Conservation (phyloP, 2,888 invertebrate species). For the Himalopsyche tibetana region DNA sequence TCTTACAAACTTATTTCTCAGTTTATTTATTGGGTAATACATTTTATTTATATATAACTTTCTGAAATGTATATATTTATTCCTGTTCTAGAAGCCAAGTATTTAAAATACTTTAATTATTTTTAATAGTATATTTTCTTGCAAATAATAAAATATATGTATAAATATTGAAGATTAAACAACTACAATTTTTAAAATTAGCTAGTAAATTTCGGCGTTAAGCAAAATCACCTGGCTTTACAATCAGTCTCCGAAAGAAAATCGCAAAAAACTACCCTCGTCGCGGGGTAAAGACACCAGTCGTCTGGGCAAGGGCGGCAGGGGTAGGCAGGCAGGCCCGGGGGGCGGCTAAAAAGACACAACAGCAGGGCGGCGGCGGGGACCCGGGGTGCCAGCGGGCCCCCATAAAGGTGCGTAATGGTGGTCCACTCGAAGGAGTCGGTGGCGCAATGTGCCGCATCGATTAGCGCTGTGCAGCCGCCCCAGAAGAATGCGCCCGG, state of each 20-base stretch:
- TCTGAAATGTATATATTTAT: too few relatives aligned
- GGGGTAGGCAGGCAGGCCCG: slow-evolving; percentile 49
- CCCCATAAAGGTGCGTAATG: slow-evolving; percentile 88
- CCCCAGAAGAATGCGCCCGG: slow-evolving; percentile 46
- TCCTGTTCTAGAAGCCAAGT: too few relatives aligned
- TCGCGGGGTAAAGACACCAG: slow-evolving; percentile 45
- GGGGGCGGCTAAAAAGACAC: slow-evolving; percentile 51
- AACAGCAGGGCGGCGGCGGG: slow-evolving; percentile 67
- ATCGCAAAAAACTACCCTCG: slow-evolving; percentile 27
- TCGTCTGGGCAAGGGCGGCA: slow-evolving; percentile 53
- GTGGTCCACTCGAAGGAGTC: slow-evolving; percentile 81
- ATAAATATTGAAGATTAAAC: too few relatives aligned
- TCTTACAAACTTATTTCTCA: too few relatives aligned
- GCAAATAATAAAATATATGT: too few relatives aligned
- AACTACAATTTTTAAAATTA: not conserved
- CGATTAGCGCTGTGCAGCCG: slow-evolving; percentile 78
- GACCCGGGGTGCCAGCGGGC: slow-evolving; percentile 69
- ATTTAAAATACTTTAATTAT: too few relatives aligned
- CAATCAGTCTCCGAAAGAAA: slow-evolving; percentile 47
- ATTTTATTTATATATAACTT: too few relatives aligned
- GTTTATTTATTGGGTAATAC: too few relatives aligned
- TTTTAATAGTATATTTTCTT: too few relatives aligned
- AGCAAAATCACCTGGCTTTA: slow-evolving; percentile 13
- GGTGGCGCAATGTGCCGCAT: slow-evolving; percentile 81
- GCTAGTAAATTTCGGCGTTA: not conserved